A percentile compares a stretch with the other conserved stretches of the same genome.
phyloP scores from a whole-genome alignment of 2,113 vertebrate genomes.

The Grantiella picta region DNA sequence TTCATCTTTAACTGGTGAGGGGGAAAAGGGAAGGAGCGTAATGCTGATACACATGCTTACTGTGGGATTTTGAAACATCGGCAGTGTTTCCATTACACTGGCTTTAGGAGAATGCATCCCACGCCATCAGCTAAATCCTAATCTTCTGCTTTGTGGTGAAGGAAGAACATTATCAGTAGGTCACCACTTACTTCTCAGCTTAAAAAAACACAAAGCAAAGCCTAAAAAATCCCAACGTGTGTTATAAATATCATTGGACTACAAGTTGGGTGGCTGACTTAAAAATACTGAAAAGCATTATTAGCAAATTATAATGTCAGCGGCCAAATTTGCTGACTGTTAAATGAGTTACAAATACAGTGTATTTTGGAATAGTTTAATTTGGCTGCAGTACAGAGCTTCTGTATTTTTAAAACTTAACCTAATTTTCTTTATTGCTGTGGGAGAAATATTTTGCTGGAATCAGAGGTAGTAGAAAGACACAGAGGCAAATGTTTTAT shows the following conservation, averaged over 20 bases:
- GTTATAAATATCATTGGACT: not conserved
- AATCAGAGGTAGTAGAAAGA: not conserved
- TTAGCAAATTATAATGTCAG: conserved; percentile 1
- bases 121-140: not conserved
- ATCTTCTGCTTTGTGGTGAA: not conserved
- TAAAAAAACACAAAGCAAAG: not conserved
- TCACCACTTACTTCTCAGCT: not conserved
- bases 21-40: not conserved
- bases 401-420: conserved; percentile 52
- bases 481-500: not conserved
- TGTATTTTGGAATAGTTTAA: conserved; percentile 21
- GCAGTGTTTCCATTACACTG: not conserved
- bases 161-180: not conserved
- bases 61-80: not conserved
- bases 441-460: conserved; percentile 3
- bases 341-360: not conserved
- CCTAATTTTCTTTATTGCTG: conserved; percentile 21
- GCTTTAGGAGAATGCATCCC: not conserved
- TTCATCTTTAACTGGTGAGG: not conserved
- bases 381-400: not conserved
- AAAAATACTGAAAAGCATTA: not conserved
- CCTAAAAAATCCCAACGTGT: not conserved
- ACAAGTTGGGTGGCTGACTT: not conserved
- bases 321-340: not conserved
- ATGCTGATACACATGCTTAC: not conserved